phyloP scores from a whole-genome alignment of 2,797 vertebrate species.

The Mormyrus proboscirostris region DNA sequence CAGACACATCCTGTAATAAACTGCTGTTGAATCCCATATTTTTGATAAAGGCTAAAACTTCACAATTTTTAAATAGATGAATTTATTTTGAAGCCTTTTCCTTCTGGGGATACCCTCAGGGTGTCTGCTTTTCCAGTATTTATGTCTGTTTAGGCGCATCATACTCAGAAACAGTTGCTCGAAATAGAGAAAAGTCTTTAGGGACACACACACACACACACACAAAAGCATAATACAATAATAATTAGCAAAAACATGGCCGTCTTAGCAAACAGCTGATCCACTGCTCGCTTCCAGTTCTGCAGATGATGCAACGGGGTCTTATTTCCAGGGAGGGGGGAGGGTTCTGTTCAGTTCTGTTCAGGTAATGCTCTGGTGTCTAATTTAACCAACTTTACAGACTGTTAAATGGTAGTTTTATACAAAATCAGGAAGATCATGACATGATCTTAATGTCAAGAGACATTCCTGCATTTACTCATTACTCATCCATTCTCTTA shows the following conservation, averaged over 20 bases:
- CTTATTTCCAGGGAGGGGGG: too few species aligned
- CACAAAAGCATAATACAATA: background rate
- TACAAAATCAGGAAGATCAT: background rate
- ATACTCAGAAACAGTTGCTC: background rate
- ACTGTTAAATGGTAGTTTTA: background rate
- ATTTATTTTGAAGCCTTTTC: background rate
- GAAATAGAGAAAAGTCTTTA: background rate
- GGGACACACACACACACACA: background rate
- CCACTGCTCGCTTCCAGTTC: background rate
- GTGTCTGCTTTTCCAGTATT: background rate
- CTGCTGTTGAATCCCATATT: background rate
- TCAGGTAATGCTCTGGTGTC: too few species aligned
- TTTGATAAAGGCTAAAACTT: background rate
- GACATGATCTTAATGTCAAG: background rate
- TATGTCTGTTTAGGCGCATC: background rate
- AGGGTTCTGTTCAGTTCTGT: too few species aligned
- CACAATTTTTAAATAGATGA: background rate
- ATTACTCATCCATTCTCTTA: background rate
- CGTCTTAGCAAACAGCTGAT: background rate
- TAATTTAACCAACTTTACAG: background rate
- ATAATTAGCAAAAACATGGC: background rate
- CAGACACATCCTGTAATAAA: background rate
- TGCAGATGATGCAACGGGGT: background rate
- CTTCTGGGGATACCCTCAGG: background rate
- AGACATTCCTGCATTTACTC: background rate